A percentile compares a stretch with the other conserved stretches of the same genome.
phyloP scores from a whole-genome alignment of 1,140 invertebrate species.

The Sweltsa coloradensis region DNA sequence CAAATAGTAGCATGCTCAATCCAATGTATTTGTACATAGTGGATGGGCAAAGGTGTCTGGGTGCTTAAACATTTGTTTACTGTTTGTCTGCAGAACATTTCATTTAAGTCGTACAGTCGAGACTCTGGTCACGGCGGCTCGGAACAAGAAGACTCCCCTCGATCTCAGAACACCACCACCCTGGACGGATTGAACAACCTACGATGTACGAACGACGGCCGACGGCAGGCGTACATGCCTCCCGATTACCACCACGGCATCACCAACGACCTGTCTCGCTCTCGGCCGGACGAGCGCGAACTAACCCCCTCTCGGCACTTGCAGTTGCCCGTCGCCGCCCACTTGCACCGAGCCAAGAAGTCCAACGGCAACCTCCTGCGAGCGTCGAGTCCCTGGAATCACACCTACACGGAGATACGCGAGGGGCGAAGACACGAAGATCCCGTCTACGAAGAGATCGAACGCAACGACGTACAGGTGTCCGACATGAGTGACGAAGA shows the following conservation, averaged over 20 bases:
- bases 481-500: slow-evolving; percentile 70
- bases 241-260: slow-evolving; percentile 14
- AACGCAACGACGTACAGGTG: slow-evolving; percentile 52
- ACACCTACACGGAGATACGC: slow-evolving; percentile 49
- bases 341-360: slow-evolving; percentile 13
- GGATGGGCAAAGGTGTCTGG: background rate
- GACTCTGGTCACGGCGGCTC: slow-evolving; percentile 49
- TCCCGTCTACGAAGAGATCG: slow-evolving; percentile 72
- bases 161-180: slow-evolving; percentile 38
- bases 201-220: slow-evolving; percentile 23
- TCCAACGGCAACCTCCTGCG: slow-evolving; percentile 22
- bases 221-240: slow-evolving; percentile 21
- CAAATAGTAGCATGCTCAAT: too few species aligned
- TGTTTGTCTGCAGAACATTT: slow-evolving; percentile 48
- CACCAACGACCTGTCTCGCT: slow-evolving; percentile 1
- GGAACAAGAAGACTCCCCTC: slow-evolving; percentile 48
- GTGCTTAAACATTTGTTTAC: too few species aligned
- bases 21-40: too few species aligned
- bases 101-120: slow-evolving; percentile 53
- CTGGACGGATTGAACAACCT: slow-evolving; percentile 23
- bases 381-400: slow-evolving; percentile 40
- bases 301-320: background rate
- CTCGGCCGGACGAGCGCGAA: background rate
- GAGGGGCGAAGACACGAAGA: slow-evolving; percentile 49
- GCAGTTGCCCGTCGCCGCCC: slow-evolving; percentile 10